These are phyloP conservation scores for Chymomyza procnemis DNA, from an alignment of 2,888 invertebrate genomes.

Conservation along the genomic window DNA sequence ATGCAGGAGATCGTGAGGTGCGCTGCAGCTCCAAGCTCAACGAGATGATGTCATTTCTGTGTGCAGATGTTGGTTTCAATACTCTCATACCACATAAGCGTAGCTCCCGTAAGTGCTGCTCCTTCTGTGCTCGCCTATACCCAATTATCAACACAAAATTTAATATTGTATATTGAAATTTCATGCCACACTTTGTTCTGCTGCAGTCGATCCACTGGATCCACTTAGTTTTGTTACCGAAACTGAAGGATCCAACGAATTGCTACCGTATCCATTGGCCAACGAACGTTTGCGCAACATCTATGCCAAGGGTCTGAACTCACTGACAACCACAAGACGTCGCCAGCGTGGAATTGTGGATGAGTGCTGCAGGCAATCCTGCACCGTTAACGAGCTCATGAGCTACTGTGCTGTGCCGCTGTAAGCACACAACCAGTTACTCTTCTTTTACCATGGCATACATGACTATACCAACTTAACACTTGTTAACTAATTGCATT, in stretches of 20 bases:
- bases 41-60: conserved; percentile 36
- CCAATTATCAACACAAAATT: neutral
- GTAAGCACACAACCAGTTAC: neutral
- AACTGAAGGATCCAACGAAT: conserved; percentile 39
- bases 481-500: neutral
- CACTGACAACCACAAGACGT: conserved; percentile 45
- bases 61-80: conserved; percentile 39
- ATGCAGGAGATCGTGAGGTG: neutral
- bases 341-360: conserved; percentile 54
- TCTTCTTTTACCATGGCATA: neutral
- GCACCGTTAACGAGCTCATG: conserved; percentile 18
- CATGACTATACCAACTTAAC: neutral
- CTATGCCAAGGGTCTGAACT: conserved; percentile 41
- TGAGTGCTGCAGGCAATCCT: conserved; percentile 43
- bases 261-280: conserved; percentile 28
- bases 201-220: conserved; percentile 39
- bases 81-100: conserved; percentile 39
- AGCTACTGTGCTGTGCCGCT: conserved; percentile 39
- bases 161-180: conserved; percentile 10
- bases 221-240: conserved; percentile 54
- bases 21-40: conserved; percentile 47
- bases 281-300: conserved; percentile 31
- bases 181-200: conserved; percentile 19
- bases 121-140: neutral
- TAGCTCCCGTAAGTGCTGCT: conserved; percentile 51